Conservation (phyloP, 2,113 vertebrate genomes). For the Esox niger region DNA sequence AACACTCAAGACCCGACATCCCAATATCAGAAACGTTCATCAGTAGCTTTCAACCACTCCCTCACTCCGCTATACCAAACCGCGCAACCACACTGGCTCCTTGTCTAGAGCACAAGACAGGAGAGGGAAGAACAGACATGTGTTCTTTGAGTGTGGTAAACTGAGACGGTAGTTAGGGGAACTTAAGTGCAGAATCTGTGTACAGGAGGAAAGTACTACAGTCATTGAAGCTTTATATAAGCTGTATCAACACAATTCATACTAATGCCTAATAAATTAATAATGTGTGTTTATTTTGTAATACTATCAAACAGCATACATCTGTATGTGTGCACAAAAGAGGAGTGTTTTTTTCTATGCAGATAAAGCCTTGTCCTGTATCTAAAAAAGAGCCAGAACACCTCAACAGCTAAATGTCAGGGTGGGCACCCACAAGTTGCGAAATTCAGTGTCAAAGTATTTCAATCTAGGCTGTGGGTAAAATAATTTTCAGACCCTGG, state of each 20-base stretch:
- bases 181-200: conserved; percentile 21
- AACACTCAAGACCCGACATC: neutral
- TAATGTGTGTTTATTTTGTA: too few species aligned
- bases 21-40: neutral
- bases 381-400: too few species aligned
- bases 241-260: too few species aligned
- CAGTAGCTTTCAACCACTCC: neutral
- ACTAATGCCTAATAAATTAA: too few species aligned
- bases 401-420: neutral
- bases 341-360: too few species aligned
- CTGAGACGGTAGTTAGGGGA: conserved; percentile 6
- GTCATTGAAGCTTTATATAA: too few species aligned
- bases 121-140: conserved; percentile 9
- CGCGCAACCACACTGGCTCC: conserved; percentile 10
- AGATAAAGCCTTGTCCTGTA: too few species aligned
- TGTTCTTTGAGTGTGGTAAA: conserved; percentile 26
- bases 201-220: neutral
- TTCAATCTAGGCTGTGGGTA: too few species aligned
- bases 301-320: neutral
- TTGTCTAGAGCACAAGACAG: neutral
- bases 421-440: neutral
- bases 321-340: neutral
- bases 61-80: conserved; percentile 3
- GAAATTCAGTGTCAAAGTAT: neutral
- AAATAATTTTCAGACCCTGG: neutral